Evolutionary conservation across 2,797 vertebrate genomes (phyloP).

Genomic region (Mormyrus hasselquistii): DNA sequence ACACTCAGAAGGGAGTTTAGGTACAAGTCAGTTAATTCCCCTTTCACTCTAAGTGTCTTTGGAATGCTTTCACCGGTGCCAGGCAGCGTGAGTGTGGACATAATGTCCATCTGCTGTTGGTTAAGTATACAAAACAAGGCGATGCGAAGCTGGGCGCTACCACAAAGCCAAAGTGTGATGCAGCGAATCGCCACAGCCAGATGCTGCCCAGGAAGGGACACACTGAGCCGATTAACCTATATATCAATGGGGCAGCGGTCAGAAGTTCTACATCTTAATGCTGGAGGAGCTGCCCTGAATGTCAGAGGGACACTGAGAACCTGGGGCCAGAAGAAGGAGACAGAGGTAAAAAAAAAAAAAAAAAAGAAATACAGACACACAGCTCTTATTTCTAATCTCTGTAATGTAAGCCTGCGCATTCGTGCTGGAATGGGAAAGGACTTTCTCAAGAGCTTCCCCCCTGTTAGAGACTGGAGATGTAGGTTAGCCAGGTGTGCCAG

Average conservation of each 20-base stretch:
- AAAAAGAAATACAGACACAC: neutral
- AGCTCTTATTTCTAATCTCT: conserved; percentile 8
- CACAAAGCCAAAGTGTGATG: neutral
- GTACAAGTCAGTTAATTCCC: conserved; percentile 54
- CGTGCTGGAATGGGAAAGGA: neutral
- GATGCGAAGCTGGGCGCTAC: neutral
- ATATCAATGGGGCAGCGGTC: neutral
- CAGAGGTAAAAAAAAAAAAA: neutral
- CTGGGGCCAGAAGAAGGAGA: neutral
- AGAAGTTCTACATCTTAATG: neutral
- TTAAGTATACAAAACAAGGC: neutral
- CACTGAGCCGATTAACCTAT: neutral
- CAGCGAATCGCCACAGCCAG: neutral
- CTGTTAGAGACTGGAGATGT: neutral
- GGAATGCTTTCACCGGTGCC: conserved; percentile 53
- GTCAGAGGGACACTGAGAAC: neutral
- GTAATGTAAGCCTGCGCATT: neutral
- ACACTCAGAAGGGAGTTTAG: conserved; percentile 54
- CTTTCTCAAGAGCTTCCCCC: neutral
- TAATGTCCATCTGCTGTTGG: neutral
- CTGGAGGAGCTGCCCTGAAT: neutral
- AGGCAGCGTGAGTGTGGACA: neutral
- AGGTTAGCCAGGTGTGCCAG: neutral
- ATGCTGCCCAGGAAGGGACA: neutral
- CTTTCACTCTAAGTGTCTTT: conserved; percentile 53